Evolutionary conservation across 2,888 invertebrate species (phyloP), one percentile per base, ranked within the genome.

Genomic region (Papilio elwesi): DNA sequence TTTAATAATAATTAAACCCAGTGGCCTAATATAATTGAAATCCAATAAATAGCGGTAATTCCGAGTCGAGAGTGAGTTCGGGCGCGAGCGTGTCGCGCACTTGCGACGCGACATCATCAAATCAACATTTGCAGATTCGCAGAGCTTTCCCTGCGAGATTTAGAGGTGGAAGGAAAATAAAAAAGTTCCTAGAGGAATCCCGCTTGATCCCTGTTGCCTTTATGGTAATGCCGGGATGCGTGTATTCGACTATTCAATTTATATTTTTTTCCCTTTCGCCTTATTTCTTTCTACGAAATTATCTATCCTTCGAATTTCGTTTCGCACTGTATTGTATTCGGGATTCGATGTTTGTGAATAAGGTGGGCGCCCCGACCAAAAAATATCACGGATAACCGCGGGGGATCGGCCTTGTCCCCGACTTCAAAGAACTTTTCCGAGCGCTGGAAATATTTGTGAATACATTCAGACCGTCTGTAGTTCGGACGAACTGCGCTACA

Each of bases 101-200:
- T 53, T 13, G 49, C 74, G 77, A 75, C 77, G 73, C 83, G 85
- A 87, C 89, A 93, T 94, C 93, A 94, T 94, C 94, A 94, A 94
- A 94, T 94, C 93, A 94, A 91, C 93, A 94, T 94, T 93, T 93
- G 93, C 93, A 94, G 94, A 94, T 94, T 94, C 91, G 89, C 94
- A 92, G 87, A 91, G 92, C 92, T 93, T 93, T 93, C 88, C 26
- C 87, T 84, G 87, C 83, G 91, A 93, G 93, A 93, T 93, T 93
- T 93, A 93, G 93, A 93, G 92, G 93, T 93, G 90, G 92, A 91
- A 91, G 91, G 92, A 93, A 93, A 93, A 93, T 93, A 93, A 93
- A 93, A 93, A 93, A 93, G 92, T 93, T 93, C 92, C 90, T 92
- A 91, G 89, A 90, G 90, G 92, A 93, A 93, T 93, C 93, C 93